Evolutionary conservation across 2,888 invertebrate genomes (phyloP), one percentile per base, ranked within the genome.

Genomic region (Ctenicera cuprea): DNA sequence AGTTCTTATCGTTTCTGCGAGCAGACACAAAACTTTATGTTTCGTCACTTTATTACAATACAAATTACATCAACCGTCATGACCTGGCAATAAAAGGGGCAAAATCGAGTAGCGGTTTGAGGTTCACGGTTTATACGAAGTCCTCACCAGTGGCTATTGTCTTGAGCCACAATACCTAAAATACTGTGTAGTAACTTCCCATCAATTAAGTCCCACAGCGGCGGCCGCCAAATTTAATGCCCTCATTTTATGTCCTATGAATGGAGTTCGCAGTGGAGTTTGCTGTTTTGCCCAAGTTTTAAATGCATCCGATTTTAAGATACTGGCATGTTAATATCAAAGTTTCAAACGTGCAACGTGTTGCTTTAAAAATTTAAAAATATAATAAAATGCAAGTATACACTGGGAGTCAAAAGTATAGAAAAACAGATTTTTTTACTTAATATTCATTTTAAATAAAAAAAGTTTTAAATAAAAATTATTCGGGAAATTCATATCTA

Each of bases 61-160:
- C 50, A 69, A 69, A 69, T 69, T 61, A 61, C 57, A 68, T 18
- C 18, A 59, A 30, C 61, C 45, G 57, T 45, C 57, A 68, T 68
- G 72, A 66, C 41, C 62, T 61, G 22, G 37, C 20, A 68, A 73
- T 73, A 73, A 73, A 67, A 68, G 67, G 54, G 61, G 67, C 67
- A 68, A 43, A 67, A 73, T 68, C 63, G 41, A 67, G 66, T 67
- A 26, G 62, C 67, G 45, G 65, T 61, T 52, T 48, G 50, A 48
- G 72, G 65, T 48, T 43, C 61, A 22, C 50, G 72, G 62, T 67
- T 67, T 67, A 63, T 50, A 54, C 52, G 41, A 57, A 63, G 50
- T 61, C 67, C 67, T 73, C 67, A 67, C 67, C 73, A 64, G 26
- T 37, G 68, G 54, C 73, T 65, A 73, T 73, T 73, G 73, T 73